These are phyloP conservation scores for Notodonta dromedarius DNA, from an alignment of 2,888 invertebrate genomes.

Conservation along the genomic window DNA sequence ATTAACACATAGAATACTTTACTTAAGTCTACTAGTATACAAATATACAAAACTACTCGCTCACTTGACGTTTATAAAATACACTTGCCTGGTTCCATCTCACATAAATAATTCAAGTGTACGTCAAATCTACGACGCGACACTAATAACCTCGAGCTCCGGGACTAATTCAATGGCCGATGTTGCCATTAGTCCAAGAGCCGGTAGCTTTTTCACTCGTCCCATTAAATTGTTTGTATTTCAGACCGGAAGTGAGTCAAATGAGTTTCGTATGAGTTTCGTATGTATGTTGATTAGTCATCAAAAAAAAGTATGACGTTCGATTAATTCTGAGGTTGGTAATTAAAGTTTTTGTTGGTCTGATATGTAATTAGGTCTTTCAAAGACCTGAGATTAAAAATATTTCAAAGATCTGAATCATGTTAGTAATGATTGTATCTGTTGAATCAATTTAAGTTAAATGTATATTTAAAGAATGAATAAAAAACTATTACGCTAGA, in stretches of 20 bases:
- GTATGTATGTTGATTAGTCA: conserved; percentile 18
- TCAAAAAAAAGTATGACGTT: conserved; percentile 25
- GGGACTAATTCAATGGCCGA: conserved; percentile 59
- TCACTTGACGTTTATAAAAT: too few species aligned
- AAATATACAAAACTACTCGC: too few species aligned
- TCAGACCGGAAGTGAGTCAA: conserved; percentile 35
- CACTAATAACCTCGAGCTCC: conserved; percentile 52
- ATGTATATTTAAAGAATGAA: too few species aligned
- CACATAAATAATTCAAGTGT: conserved; percentile 43
- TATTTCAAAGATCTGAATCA: too few species aligned
- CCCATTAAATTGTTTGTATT: conserved; percentile 27
- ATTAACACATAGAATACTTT: too few species aligned
- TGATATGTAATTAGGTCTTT: conserved; percentile 16
- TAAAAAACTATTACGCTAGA: too few species aligned
- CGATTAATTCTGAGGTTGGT: conserved; percentile 20
- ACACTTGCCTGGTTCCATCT: conserved; percentile 11
- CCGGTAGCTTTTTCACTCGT: conserved; percentile 37
- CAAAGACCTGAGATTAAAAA: not conserved
- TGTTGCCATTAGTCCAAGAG: conserved; percentile 62
- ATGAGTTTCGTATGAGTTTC: conserved; percentile 17
- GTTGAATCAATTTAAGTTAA: too few species aligned
- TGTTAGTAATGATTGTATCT: too few species aligned
- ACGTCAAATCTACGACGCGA: conserved; percentile 34
- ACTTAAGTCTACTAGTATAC: too few species aligned
- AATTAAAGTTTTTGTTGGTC: conserved; percentile 17